These are phyloP conservation scores for Drosophila prosaltans DNA, from an alignment of 1,140 invertebrate species.

Conservation along the genomic window DNA sequence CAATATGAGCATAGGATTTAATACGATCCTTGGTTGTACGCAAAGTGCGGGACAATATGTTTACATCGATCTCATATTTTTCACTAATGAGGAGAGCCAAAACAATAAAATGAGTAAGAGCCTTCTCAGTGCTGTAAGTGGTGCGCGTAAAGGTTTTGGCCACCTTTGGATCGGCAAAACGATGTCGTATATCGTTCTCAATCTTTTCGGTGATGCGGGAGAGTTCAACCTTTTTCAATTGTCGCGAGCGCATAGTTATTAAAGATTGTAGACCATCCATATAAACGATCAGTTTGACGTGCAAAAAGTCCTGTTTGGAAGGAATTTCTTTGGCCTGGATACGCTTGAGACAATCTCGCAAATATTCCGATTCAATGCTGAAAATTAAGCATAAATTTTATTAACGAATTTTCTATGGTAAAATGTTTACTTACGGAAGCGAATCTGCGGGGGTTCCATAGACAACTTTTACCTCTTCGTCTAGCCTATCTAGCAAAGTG, in stretches of 20 bases:
- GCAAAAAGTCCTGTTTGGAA: conserved; percentile 47
- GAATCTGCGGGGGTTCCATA: conserved; percentile 40
- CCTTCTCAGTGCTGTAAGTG: conserved; percentile 67
- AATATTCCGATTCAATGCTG: conserved; percentile 70
- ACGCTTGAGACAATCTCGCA: conserved; percentile 46
- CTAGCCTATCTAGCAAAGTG: conserved; percentile 58
- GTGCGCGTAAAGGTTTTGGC: conserved; percentile 63
- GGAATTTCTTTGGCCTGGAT: conserved; percentile 51
- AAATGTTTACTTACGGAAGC: conserved; percentile 61
- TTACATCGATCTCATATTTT: conserved; percentile 62
- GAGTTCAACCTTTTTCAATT: conserved; percentile 61
- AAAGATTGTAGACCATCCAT: conserved; percentile 74
- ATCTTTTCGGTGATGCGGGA: conserved; percentile 76
- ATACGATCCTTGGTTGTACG: conserved; percentile 67
- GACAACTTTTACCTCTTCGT: conserved; percentile 75
- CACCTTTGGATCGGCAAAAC: conserved; percentile 67
- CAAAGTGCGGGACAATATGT: conserved; percentile 55
- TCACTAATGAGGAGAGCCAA: conserved; percentile 65
- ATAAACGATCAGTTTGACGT: conserved; percentile 77
- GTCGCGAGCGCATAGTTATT: conserved; percentile 58
- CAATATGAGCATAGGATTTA: conserved; percentile 70
- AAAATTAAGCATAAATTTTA: neutral
- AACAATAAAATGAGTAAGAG: conserved; percentile 77
- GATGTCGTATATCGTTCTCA: conserved; percentile 73
- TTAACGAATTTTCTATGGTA: neutral